Evolutionary conservation across 1,140 invertebrate genomes (phyloP).

Genomic region (Hylyphantes graminicola): DNA sequence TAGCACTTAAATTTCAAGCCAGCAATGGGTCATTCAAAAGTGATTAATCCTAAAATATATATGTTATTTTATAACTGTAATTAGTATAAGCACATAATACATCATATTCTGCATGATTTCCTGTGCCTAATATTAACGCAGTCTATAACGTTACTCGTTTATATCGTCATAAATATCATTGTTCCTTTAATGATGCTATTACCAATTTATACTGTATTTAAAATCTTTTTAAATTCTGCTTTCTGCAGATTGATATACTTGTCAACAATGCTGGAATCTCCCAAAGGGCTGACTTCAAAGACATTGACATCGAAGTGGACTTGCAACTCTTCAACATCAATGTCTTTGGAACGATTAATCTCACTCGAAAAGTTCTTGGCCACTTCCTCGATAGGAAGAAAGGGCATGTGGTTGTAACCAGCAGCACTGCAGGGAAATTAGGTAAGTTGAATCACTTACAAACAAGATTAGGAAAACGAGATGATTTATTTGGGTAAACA

Average conservation of each 20-base stretch:
- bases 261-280: constrained; percentile 85
- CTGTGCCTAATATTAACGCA: no score
- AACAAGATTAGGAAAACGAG: no score
- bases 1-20: no score
- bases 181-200: not conserved
- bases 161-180: no score
- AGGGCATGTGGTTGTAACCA: constrained; percentile 80
- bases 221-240: not conserved
- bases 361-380: constrained; percentile 76
- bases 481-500: no score
- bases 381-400: constrained; percentile 72
- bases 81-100: no score
- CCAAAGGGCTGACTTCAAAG: constrained; percentile 81
- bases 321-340: constrained; percentile 83
- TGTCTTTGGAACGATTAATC: constrained; percentile 79
- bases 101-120: no score
- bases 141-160: no score
- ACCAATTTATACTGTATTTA: not conserved
- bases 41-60: no score
- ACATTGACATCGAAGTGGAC: constrained; percentile 81
- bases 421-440: constrained; percentile 78
- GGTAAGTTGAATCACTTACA: no score
- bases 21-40: no score
- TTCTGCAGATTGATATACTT: constrained; percentile 75
- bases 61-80: no score